Base-by-base conservation (phyloP, 2,113 vertebrate species). In the Rhegmatorhina hoffmannsi region DNA sequence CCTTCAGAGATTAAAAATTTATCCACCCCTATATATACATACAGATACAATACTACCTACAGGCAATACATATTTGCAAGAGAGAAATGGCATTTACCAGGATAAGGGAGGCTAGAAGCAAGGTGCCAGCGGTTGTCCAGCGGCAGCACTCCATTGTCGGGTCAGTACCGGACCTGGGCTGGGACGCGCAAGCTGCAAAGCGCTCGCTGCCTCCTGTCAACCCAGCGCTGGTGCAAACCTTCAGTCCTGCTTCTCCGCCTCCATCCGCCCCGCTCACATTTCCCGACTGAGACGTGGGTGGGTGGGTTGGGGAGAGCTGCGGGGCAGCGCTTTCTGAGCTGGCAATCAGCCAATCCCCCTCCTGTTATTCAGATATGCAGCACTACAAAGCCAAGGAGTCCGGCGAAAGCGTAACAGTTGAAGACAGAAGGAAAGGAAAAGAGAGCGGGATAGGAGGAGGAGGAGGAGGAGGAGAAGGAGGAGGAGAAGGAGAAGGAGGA, bases 311-410 rank as follows among this genome's bases (percentile, higher is more conserved):
- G 97, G 97, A 91, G 92, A 88, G 38, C 95, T 24, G 94, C 95
- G 59, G 92, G 95, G 98, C 97, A 98, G 98, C 90, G 87, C 97
- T 97, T 97, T 95, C 91, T 38, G 97, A 97, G 97, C 98, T 97
- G 89, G 97, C 97, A 90, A 96, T 97, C 49, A 94, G 98, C 98
- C 98, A 98, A 98, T 98, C 98, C 98, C 98, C 97, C 97, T 97
- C 95, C 96, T 91, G 98, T 98, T 98, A 92, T 94, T 98, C 97
- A 97, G 98, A 97, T 97, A 76, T 72, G 98, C 97, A 98, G 98
- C 97, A 97, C 97, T 97, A 98, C 97, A 97, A 97, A 98, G 98
- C 89, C 94, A 73, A 95, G 70, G 87, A 94, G 47, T 87, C 87
- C 69, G 25, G 29, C 76, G 83, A 87, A 68, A 91, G 82, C 13